These are phyloP conservation scores for Anhinga anhinga DNA, from an alignment of 2,113 vertebrate genomes.

Conservation along the genomic window DNA sequence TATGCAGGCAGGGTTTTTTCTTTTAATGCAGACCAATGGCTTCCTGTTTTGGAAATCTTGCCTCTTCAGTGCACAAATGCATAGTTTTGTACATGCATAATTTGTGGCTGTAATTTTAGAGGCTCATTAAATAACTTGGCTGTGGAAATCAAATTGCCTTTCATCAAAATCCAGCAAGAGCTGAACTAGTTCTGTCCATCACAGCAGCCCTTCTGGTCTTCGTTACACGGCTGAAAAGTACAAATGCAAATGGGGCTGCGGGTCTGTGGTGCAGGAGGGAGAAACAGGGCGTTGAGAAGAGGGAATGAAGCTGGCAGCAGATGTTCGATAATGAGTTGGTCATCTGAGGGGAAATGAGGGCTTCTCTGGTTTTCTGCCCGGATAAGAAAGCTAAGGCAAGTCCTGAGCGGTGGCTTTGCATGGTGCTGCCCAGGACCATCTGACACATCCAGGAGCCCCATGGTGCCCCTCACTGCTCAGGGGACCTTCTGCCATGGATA, in stretches of 20 bases:
- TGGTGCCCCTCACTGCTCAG: neutral
- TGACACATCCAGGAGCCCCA: neutral
- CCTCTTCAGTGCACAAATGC: constrained; percentile 58
- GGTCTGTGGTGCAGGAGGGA: neutral
- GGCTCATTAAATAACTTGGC: constrained; percentile 70
- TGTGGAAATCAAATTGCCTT: constrained; percentile 67
- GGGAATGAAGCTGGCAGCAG: neutral
- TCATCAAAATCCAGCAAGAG: constrained; percentile 68
- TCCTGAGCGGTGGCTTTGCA: neutral
- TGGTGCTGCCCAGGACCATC: neutral
- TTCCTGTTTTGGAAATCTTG: constrained; percentile 68
- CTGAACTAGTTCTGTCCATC: constrained; percentile 57
- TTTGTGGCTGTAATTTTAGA: constrained; percentile 71
- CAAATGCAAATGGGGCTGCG: constrained; percentile 8
- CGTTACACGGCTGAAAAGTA: constrained; percentile 35
- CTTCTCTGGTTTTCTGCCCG: neutral
- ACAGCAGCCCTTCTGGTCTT: constrained; percentile 63
- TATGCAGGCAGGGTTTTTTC: constrained; percentile 41
- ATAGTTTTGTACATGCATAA: constrained; percentile 70
- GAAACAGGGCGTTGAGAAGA: neutral
- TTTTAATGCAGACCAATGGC: constrained; percentile 47
- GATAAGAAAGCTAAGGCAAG: neutral
- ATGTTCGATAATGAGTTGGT: neutral
- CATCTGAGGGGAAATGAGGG: neutral
- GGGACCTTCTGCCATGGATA: neutral